Percentiles rank a stretch among this genome's conserved stretches.
These are phyloP conservation scores for Anticlea derivata DNA, from an alignment of 2,888 invertebrate genomes.

Conservation along the genomic window DNA sequence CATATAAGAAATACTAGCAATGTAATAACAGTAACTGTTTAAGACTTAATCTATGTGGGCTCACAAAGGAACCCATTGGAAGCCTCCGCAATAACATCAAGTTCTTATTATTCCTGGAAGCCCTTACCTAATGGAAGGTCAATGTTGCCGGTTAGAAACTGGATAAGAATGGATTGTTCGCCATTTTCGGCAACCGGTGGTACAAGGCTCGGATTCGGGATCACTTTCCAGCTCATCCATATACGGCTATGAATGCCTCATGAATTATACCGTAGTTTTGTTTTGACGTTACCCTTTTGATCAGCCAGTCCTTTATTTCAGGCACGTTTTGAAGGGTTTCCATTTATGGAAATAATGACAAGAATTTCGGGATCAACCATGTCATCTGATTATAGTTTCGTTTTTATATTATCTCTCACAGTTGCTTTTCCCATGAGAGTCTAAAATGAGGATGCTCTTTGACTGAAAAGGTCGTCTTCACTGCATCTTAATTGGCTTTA, in stretches of 20 bases:
- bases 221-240: constrained; percentile 72
- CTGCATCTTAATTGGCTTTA: neutral
- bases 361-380: constrained; percentile 18
- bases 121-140: constrained; percentile 28
- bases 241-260: constrained; percentile 77
- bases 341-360: constrained; percentile 16
- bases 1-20: no score
- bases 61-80: constrained; percentile 3
- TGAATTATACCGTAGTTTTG: constrained; percentile 69
- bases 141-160: constrained; percentile 62
- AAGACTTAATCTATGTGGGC: neutral
- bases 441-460: neutral
- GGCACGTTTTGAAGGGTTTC: constrained; percentile 14
- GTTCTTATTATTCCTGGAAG: constrained; percentile 19
- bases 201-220: constrained; percentile 60
- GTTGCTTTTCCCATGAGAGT: neutral
- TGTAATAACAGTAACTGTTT: neutral
- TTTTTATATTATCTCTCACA: neutral
- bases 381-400: constrained; percentile 9
- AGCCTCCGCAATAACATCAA: constrained; percentile 13
- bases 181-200: constrained; percentile 57
- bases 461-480: neutral
- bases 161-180: constrained; percentile 55
- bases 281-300: constrained; percentile 30
- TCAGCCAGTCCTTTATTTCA: constrained; percentile 18